A percentile compares a stretch with the other conserved stretches of the same genome.
These are phyloP conservation scores for Carduelis carduelis DNA, from an alignment of 2,797 vertebrate species.

Conservation along the genomic window DNA sequence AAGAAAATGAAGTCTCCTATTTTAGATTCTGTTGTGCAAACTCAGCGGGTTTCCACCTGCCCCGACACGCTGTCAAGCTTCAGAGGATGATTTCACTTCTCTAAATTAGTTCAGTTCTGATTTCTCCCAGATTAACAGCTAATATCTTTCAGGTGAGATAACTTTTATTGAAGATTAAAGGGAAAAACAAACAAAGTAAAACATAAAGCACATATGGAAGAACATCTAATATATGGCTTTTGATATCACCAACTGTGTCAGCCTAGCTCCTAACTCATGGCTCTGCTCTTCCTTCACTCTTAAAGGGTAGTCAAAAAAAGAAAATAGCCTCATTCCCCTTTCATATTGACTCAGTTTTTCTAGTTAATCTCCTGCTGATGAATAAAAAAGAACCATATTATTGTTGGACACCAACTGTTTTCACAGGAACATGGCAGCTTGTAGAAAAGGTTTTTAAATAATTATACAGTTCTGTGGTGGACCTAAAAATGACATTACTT, in stretches of 20 bases:
- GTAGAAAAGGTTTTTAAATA: neutral
- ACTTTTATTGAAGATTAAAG: neutral
- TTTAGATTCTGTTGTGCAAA: conserved; percentile 42
- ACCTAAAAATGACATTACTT: neutral
- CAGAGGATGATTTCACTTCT: neutral
- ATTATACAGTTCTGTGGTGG: neutral
- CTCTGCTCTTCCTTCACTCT: neutral
- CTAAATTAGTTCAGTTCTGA: conserved; percentile 10
- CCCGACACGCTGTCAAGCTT: neutral
- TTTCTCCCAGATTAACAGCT: neutral
- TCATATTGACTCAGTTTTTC: neutral
- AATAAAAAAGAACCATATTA: neutral
- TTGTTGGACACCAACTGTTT: neutral
- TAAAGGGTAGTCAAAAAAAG: neutral
- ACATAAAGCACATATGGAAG: neutral
- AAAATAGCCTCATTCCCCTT: neutral
- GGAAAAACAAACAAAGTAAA: neutral
- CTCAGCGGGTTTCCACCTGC: conserved; percentile 33
- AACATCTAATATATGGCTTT: fast-evolving
- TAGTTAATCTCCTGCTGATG: neutral
- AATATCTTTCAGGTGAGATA: neutral
- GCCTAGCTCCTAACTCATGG: neutral
- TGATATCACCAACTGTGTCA: neutral
- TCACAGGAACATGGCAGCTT: neutral
- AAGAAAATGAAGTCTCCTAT: conserved; percentile 46